Evolutionary conservation across 2,888 invertebrate genomes (phyloP).

Genomic region (Bombylius major): DNA sequence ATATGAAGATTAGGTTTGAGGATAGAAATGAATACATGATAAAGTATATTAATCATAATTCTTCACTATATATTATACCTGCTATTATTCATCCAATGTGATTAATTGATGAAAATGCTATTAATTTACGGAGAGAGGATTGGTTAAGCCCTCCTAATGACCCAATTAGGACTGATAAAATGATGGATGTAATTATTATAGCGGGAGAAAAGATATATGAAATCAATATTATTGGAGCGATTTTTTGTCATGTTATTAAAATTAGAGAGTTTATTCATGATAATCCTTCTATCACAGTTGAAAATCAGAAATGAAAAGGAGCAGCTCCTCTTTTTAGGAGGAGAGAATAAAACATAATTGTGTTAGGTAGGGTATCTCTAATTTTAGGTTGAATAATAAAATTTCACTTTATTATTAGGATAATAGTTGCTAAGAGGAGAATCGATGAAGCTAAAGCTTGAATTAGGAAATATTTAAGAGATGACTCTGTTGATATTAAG

Average conservation of each 20-base stretch:
- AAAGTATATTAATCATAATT: constrained; percentile 39
- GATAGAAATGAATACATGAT: constrained; percentile 38
- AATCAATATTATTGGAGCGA: constrained; percentile 45
- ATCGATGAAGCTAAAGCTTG: constrained; percentile 46
- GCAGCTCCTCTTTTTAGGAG: constrained; percentile 45
- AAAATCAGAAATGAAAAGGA: constrained; percentile 49
- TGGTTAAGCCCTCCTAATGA: constrained; percentile 42
- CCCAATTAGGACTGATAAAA: constrained; percentile 39
- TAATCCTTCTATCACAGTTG: constrained; percentile 45
- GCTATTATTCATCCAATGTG: constrained; percentile 46
- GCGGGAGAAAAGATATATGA: constrained; percentile 38
- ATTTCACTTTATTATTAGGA: constrained; percentile 23
- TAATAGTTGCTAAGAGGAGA: constrained; percentile 39
- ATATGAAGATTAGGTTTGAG: constrained; percentile 37
- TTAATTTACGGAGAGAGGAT: constrained; percentile 44
- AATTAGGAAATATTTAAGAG: constrained; percentile 47
- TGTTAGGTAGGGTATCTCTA: constrained; percentile 23
- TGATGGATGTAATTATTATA: constrained; percentile 37
- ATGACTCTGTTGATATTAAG: constrained; percentile 41
- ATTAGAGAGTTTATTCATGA: constrained; percentile 44
- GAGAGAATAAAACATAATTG: constrained; percentile 33
- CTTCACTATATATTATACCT: constrained; percentile 38
- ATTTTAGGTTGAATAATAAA: constrained; percentile 23
- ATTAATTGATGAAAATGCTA: constrained; percentile 51
- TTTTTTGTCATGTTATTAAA: constrained; percentile 52